A percentile compares a stretch with the other conserved stretches of the same genome.
Conservation (phyloP, 2,113 vertebrate species). For the Dromiciops gliroides region DNA sequence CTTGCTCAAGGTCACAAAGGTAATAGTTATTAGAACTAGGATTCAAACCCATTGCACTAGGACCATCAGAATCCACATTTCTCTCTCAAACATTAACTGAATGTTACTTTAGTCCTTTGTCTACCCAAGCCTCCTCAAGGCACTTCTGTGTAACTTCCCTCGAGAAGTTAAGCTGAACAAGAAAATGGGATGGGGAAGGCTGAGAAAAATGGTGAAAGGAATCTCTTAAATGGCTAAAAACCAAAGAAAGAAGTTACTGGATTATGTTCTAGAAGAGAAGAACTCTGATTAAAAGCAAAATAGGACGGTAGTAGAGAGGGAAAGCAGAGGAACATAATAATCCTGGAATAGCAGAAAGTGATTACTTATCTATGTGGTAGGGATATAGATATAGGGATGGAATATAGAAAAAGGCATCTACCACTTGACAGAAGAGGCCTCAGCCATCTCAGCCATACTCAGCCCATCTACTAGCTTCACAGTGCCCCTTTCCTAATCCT, state of each 20-base stretch:
- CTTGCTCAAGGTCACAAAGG: not conserved
- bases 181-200: not conserved
- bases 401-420: not conserved
- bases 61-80: not conserved
- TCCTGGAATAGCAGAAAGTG: not conserved
- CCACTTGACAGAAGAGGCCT: not conserved
- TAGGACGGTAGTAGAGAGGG: not conserved
- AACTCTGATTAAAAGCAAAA: not conserved
- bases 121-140: not conserved
- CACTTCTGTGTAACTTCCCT: not conserved
- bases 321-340: not conserved
- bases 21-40: not conserved
- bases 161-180: not conserved
- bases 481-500: not conserved
- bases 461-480: not conserved
- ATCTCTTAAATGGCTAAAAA: not conserved
- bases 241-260: not conserved
- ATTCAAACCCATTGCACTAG: not conserved
- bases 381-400: not conserved
- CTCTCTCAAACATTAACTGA: not conserved
- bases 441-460: not conserved
- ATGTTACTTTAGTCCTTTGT: not conserved
- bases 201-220: not conserved
- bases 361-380: not conserved
- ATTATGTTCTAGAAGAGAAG: not conserved